These are phyloP conservation scores for Acanthiza pusilla DNA, from an alignment of 2,797 vertebrate species.

Conservation along the genomic window DNA sequence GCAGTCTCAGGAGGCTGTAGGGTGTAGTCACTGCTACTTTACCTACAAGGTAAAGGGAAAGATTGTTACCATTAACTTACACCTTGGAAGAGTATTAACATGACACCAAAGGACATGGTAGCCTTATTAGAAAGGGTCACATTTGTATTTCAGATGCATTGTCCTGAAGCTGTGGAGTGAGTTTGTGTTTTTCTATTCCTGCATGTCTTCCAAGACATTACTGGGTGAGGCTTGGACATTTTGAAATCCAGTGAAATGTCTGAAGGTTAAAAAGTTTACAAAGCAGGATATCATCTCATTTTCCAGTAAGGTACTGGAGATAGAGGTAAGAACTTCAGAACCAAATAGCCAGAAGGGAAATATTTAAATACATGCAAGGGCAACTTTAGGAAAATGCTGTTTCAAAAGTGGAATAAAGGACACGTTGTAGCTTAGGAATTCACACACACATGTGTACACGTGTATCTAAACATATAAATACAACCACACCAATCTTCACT, in stretches of 20 bases:
- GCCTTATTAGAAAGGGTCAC: not conserved
- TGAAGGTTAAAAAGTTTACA: not conserved
- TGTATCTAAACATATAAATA: not conserved
- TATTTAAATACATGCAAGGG: not conserved
- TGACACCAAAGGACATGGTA: rapidly evolving
- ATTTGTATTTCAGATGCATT: not conserved
- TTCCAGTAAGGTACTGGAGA: not conserved
- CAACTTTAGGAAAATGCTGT: not conserved
- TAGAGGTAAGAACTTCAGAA: not conserved
- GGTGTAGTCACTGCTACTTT: conserved; percentile 87
- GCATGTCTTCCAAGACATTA: not conserved
- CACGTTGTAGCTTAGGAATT: not conserved
- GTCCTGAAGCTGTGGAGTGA: not conserved
- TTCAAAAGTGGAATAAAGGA: not conserved
- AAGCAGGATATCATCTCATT: not conserved
- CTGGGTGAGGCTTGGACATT: not conserved
- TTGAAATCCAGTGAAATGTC: not conserved
- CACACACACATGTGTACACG: rapidly evolving
- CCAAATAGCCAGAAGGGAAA: not conserved
- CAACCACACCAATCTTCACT: not conserved
- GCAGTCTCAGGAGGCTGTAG: conserved; percentile 80
- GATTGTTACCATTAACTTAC: not conserved
- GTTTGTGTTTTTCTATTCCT: not conserved
- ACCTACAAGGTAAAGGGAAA: conserved; percentile 70
- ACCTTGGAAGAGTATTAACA: not conserved